A percentile compares a stretch with the other conserved stretches of the same genome.
Evolutionary conservation across 1,140 invertebrate genomes (phyloP).

Genomic region (Cyrtorhinus lividipennis): DNA sequence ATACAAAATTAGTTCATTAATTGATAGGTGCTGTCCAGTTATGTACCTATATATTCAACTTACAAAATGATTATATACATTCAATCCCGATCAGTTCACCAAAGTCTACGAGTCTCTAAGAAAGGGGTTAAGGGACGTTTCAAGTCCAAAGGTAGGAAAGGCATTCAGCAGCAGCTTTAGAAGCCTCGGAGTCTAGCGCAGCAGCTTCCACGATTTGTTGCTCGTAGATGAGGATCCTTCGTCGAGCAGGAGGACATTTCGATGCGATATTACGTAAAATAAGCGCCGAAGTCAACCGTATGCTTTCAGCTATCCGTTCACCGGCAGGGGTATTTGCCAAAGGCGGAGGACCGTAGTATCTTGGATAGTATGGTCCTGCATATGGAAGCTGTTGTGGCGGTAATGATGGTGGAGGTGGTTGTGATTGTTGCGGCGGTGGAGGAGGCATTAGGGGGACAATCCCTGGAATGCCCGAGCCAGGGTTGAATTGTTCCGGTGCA

Average conservation of each 20-base stretch:
- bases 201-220: conserved; percentile 1
- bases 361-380: neutral
- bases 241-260: neutral
- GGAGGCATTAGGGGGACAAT: neutral
- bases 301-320: neutral
- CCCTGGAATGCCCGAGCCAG: neutral
- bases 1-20: conserved; percentile 6
- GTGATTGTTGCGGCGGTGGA: neutral
- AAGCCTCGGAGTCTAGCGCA: neutral
- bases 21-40: neutral
- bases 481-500: neutral
- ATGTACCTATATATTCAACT: neutral
- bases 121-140: neutral
- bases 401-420: neutral
- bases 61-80: neutral
- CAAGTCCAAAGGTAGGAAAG: conserved; percentile 1
- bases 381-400: neutral
- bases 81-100: neutral
- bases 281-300: neutral
- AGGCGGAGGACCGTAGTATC: neutral
- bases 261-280: neutral
- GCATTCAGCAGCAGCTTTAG: conserved; percentile 1
- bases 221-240: neutral
- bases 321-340: neutral
- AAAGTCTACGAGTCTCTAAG: neutral